phyloP scores from a whole-genome alignment of 2,888 invertebrate genomes.

The Plusia festucae region DNA sequence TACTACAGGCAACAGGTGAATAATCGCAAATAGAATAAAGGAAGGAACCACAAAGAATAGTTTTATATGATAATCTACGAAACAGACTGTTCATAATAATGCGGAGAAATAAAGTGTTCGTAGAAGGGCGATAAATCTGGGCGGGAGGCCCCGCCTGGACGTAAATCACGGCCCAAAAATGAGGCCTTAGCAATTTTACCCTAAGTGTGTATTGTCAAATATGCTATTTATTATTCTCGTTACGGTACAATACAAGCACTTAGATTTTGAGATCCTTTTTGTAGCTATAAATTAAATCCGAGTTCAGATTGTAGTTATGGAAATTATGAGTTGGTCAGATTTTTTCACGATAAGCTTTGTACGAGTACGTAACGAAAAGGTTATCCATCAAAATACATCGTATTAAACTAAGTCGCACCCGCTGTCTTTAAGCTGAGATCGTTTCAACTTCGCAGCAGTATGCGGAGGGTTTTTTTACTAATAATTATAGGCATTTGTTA shows the following conservation, averaged over 20 bases:
- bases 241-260: slow-evolving; percentile 44
- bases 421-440: too few relatives aligned
- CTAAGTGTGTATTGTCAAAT: slow-evolving; percentile 50
- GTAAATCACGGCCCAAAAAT: slow-evolving; percentile 55
- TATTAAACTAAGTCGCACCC: too few relatives aligned
- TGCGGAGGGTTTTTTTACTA: too few relatives aligned
- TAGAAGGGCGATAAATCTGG: slow-evolving; percentile 46
- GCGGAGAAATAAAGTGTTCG: slow-evolving; percentile 49
- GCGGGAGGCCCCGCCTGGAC: slow-evolving; percentile 24
- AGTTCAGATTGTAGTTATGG: background rate
- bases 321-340: background rate
- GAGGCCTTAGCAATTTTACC: slow-evolving; percentile 48
- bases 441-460: too few relatives aligned
- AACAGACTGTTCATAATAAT: slow-evolving; percentile 44
- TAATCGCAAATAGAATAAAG: background rate
- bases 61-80: slow-evolving; percentile 34
- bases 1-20: slow-evolving; percentile 11
- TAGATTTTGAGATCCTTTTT: slow-evolving; percentile 31
- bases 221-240: slow-evolving; percentile 51
- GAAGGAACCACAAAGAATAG: slow-evolving; percentile 13
- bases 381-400: too few relatives aligned
- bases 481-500: too few relatives aligned
- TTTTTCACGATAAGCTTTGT: background rate
- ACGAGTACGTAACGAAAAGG: background rate
- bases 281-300: slow-evolving; percentile 34